These are phyloP conservation scores for Elaeidobius kamerunicus DNA, from an alignment of 2,888 invertebrate species.

Conservation along the genomic window DNA sequence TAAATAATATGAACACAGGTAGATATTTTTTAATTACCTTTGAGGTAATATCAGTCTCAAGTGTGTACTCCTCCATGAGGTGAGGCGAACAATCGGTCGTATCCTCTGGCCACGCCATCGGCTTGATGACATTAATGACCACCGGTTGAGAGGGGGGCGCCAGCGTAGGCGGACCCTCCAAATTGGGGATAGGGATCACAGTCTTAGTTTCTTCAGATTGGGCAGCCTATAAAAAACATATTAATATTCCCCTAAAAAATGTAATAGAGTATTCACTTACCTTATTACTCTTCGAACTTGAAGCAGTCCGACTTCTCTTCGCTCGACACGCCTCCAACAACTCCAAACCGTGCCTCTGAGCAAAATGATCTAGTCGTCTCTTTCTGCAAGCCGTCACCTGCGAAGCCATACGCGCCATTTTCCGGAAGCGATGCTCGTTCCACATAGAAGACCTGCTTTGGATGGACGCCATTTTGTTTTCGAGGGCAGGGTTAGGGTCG, in stretches of 20 bases:
- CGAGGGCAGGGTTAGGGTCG: slow-evolving; percentile 82
- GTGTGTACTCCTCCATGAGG: slow-evolving; percentile 81
- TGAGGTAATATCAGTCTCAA: slow-evolving; percentile 77
- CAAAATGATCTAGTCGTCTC: slow-evolving; percentile 80
- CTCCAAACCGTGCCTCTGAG: slow-evolving; percentile 76
- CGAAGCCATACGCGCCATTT: slow-evolving; percentile 75
- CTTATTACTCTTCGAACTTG: slow-evolving; percentile 46
- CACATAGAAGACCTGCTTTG: slow-evolving; percentile 72
- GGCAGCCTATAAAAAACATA: slow-evolving; percentile 34
- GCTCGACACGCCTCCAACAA: slow-evolving; percentile 51
- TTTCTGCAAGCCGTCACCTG: slow-evolving; percentile 79
- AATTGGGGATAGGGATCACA: slow-evolving; percentile 59
- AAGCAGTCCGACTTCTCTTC: slow-evolving; percentile 35
- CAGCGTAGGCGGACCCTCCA: slow-evolving; percentile 59
- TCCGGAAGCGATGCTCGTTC: slow-evolving; percentile 69
- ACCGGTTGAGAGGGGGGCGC: slow-evolving; percentile 51
- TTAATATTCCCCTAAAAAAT: background rate
- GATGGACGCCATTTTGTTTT: slow-evolving; percentile 69
- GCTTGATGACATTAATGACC: slow-evolving; percentile 42
- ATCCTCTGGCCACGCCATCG: slow-evolving; percentile 45
- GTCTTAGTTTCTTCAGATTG: slow-evolving; percentile 34
- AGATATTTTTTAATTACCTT: too few relatives aligned
- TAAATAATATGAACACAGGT: too few relatives aligned
- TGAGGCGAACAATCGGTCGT: slow-evolving; percentile 59
- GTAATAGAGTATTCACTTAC: slow-evolving; percentile 27